Conservation (phyloP, 2,888 invertebrate genomes). For the Heliconius ismenius region DNA sequence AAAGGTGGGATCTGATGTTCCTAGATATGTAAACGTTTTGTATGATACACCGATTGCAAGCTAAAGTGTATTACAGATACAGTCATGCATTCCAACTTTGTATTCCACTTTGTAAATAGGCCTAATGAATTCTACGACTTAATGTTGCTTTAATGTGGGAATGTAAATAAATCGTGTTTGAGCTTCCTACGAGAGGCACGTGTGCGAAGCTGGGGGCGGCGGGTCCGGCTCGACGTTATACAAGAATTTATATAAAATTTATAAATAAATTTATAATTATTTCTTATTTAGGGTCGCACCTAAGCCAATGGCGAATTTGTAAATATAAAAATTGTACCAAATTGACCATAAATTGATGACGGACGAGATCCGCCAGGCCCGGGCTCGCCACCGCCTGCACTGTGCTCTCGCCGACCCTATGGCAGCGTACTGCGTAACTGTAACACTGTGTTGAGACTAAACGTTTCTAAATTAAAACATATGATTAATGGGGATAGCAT, state of each 20-base stretch:
- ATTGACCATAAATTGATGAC: constrained; percentile 4
- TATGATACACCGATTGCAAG: constrained; percentile 67
- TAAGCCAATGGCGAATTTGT: constrained; percentile 14
- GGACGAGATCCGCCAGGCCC: constrained; percentile 19
- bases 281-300: constrained; percentile 6
- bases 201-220: constrained; percentile 49
- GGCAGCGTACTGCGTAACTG: constrained; percentile 63
- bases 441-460: constrained; percentile 69
- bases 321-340: constrained; percentile 22
- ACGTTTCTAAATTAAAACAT: constrained; percentile 70
- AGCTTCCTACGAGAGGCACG: constrained; percentile 63
- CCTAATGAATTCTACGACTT: constrained; percentile 75
- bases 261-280: constrained; percentile 16
- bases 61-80: constrained; percentile 65
- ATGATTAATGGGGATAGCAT: constrained; percentile 77
- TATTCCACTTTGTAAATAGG: constrained; percentile 81
- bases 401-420: constrained; percentile 55
- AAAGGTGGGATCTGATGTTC: constrained; percentile 74
- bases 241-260: constrained; percentile 24
- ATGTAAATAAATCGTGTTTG: constrained; percentile 74
- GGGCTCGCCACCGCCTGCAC: background rate
- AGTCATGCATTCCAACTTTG: constrained; percentile 76
- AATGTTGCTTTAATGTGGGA: constrained; percentile 72
- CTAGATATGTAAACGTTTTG: constrained; percentile 70
- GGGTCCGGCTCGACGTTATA: constrained; percentile 7